These are phyloP conservation scores for Schlechtendalia chinensis DNA, from an alignment of 1,140 invertebrate genomes.

Conservation along the genomic window DNA sequence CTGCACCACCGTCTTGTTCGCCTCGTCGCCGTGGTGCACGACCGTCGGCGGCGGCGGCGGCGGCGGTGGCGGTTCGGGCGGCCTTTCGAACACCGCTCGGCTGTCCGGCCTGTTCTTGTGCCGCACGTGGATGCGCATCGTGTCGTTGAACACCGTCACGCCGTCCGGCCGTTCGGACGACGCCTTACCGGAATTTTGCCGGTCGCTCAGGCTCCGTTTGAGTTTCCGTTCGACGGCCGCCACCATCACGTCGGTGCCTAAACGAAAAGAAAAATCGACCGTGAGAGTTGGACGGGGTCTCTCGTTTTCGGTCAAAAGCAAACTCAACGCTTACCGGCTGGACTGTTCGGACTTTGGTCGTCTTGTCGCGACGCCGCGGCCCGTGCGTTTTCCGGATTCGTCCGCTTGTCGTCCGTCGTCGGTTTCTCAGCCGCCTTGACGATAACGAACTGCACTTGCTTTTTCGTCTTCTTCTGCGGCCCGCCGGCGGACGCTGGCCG, in stretches of 20 bases:
- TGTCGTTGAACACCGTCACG: slow-evolving; percentile 65
- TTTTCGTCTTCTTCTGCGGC: slow-evolving; percentile 51
- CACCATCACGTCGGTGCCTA: background rate
- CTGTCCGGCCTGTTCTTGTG: slow-evolving; percentile 57
- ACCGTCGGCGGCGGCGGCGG: slow-evolving; percentile 8
- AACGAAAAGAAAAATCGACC: background rate
- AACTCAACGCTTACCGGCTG: too few species aligned
- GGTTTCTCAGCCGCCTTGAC: slow-evolving; percentile 23
- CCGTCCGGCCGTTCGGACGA: slow-evolving; percentile 53
- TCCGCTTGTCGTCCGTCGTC: background rate
- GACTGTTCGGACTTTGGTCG: background rate
- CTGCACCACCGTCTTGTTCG: slow-evolving; percentile 36
- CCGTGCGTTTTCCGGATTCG: background rate
- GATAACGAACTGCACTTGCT: slow-evolving; percentile 41
- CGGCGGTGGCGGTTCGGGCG: slow-evolving; percentile 31
- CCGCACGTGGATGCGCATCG: slow-evolving; percentile 73
- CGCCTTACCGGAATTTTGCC: slow-evolving; percentile 55
- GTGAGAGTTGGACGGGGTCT: too few species aligned
- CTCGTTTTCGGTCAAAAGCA: too few species aligned
- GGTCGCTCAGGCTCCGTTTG: slow-evolving; percentile 61
- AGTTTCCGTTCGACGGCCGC: slow-evolving; percentile 55
- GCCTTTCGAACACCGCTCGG: slow-evolving; percentile 34
- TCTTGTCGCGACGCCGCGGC: background rate
- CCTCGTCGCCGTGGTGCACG: background rate
- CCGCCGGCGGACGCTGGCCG: slow-evolving; percentile 19